Percentiles rank a stretch among this genome's conserved stretches.
Conservation (phyloP, 2,113 vertebrate species). For the Triplophysa dalaica region DNA sequence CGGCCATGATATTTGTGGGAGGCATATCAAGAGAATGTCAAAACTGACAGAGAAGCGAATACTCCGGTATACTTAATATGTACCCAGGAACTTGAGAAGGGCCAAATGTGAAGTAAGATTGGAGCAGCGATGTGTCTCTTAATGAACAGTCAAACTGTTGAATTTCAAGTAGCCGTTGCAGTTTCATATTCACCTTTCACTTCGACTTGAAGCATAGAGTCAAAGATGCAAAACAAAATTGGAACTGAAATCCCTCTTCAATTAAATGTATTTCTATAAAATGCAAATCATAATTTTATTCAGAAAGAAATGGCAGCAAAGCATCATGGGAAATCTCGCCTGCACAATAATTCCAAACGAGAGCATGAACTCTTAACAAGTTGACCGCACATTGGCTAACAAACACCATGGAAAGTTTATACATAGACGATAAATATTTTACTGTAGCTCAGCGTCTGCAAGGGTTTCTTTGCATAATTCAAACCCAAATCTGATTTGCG, state of each 20-base stretch:
- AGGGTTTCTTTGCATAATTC: conserved; percentile 54
- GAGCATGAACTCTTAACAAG: conserved; percentile 14
- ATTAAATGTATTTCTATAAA: neutral
- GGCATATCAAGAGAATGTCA: conserved; percentile 18
- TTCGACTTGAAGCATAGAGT: neutral
- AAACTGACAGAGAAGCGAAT: conserved; percentile 16
- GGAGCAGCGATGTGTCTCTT: conserved; percentile 19
- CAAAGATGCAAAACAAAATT: conserved; percentile 1
- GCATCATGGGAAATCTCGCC: neutral
- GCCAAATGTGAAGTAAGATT: conserved; percentile 1
- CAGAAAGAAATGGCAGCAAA: neutral
- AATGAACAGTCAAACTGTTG: conserved; percentile 36
- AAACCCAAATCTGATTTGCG: conserved; percentile 43
- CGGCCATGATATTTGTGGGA: conserved; percentile 24
- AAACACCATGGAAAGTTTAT: conserved; percentile 45
- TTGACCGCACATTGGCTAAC: conserved; percentile 39
- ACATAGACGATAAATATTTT: conserved; percentile 51
- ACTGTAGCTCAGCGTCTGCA: conserved; percentile 39
- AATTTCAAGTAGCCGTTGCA: conserved; percentile 20
- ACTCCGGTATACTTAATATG: conserved; percentile 20
- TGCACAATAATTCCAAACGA: conserved; percentile 7
- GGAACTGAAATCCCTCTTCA: neutral
- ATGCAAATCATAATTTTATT: conserved; percentile 1
- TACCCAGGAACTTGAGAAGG: conserved; percentile 6
- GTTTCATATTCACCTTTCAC: conserved; percentile 31